Conservation (phyloP, 2,113 vertebrate species). For the Sorex fumeus region DNA sequence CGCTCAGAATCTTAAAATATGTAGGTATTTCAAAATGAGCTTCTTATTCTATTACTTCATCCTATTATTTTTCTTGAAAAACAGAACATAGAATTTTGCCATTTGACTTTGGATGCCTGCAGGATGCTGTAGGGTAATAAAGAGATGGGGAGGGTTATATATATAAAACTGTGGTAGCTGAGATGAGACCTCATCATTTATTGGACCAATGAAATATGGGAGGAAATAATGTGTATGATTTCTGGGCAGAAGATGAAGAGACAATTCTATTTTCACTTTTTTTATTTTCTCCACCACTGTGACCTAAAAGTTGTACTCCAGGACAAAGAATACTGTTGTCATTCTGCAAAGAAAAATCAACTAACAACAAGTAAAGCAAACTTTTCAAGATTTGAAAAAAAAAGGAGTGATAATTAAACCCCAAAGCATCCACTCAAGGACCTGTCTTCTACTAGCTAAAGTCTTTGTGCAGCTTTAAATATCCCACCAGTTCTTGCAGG, state of each 20-base stretch:
- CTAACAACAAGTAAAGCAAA: neutral
- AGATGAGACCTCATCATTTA: neutral
- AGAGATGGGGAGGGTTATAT: too few relatives aligned
- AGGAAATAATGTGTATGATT: neutral
- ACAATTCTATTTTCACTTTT: neutral
- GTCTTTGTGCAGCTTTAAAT: neutral
- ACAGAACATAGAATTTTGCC: neutral
- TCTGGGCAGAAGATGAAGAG: neutral
- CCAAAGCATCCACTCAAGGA: neutral
- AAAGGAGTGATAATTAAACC: neutral
- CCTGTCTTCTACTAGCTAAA: neutral
- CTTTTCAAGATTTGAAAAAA: too few relatives aligned
- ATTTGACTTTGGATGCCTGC: neutral
- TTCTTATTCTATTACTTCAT: slow-evolving; percentile 23
- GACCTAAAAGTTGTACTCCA: neutral
- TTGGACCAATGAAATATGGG: neutral
- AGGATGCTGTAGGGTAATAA: neutral
- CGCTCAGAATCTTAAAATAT: neutral
- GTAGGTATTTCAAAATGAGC: neutral
- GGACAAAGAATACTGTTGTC: too few relatives aligned
- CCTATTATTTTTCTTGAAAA: slow-evolving; percentile 36
- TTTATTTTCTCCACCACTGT: neutral
- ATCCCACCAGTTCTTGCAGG: neutral
- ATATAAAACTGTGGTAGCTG: too few relatives aligned
- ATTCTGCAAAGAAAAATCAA: neutral